Conservation (phyloP, 1,140 invertebrate species). For the Oryctes rhinoceros region DNA sequence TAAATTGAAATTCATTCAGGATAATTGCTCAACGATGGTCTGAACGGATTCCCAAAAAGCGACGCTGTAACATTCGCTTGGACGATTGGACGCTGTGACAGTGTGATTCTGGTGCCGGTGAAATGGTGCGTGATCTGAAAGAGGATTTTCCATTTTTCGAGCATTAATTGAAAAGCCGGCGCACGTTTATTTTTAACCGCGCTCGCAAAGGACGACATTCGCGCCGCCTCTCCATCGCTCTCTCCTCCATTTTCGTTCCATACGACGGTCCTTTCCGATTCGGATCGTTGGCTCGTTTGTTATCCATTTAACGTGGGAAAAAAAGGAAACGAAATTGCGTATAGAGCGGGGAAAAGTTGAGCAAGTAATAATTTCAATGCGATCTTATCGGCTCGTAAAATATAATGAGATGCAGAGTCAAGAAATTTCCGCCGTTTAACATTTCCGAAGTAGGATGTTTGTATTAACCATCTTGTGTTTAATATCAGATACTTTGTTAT, state of each 20-base stretch:
- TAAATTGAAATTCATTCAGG: slow-evolving; percentile 55
- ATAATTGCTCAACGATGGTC: slow-evolving; percentile 44
- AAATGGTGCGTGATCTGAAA: slow-evolving; percentile 54
- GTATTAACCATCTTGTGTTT: neutral
- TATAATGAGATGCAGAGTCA: slow-evolving; percentile 25
- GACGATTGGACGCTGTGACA: slow-evolving; percentile 52
- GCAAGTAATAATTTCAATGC: slow-evolving; percentile 29
- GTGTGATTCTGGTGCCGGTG: slow-evolving; percentile 54
- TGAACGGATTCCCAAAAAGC: slow-evolving; percentile 11
- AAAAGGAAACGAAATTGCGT: slow-evolving; percentile 24
- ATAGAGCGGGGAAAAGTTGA: slow-evolving; percentile 13
- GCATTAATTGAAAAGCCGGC: slow-evolving; percentile 54
- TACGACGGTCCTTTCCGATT: neutral
- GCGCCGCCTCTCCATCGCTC: neutral
- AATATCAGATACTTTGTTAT: too few relatives aligned
- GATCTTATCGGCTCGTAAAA: slow-evolving; percentile 24
- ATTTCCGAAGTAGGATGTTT: slow-evolving; percentile 9
- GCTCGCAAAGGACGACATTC: slow-evolving; percentile 28
- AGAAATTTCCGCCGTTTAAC: slow-evolving; percentile 11
- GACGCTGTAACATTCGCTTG: slow-evolving; percentile 42
- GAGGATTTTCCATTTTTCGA: slow-evolving; percentile 58
- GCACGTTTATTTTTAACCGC: slow-evolving; percentile 38
- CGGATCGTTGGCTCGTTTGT: slow-evolving; percentile 22
- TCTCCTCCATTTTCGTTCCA: neutral
- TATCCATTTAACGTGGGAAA: slow-evolving; percentile 29